phyloP scores from a whole-genome alignment of 2,888 invertebrate species.

The Pemphredon lugubris region DNA sequence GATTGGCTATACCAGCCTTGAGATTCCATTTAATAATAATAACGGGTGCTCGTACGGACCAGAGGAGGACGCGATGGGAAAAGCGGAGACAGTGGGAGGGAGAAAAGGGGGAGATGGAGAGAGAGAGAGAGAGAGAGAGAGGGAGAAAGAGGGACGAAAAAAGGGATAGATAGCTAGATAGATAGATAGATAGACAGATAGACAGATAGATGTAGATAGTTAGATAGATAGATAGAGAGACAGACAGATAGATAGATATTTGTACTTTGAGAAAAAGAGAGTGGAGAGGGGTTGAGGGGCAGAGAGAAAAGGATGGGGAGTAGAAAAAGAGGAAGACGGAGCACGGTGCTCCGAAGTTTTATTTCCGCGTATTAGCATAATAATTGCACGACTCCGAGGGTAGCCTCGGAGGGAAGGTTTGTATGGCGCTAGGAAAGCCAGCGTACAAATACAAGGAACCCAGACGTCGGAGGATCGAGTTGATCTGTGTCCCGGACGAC shows the following conservation, averaged over 20 bases:
- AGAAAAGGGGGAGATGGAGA: conserved; percentile 4
- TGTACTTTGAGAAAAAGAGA: background rate
- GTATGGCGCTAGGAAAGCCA: conserved; percentile 10
- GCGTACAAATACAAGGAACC: background rate
- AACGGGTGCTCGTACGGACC: conserved; percentile 48
- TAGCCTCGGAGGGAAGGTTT: conserved; percentile 22
- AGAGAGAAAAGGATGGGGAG: conserved; percentile 7
- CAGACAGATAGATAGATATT: no score
- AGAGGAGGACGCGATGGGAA: background rate
- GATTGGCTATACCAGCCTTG: conserved; percentile 71
- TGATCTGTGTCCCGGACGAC: conserved; percentile 45
- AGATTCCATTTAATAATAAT: conserved; percentile 77
- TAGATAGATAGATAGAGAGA: no score
- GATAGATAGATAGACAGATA: conserved; percentile 11
- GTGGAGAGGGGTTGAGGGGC: conserved; percentile 8
- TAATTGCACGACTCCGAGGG: conserved; percentile 70
- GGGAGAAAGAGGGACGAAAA: no score
- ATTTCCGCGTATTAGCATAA: conserved; percentile 75
- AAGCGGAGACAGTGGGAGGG: background rate
- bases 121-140: conserved; percentile 5
- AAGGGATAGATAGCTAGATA: no score
- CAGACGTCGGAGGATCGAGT: background rate
- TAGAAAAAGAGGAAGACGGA: conserved; percentile 34
- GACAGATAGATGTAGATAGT: no score
- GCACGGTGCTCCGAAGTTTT: conserved; percentile 57